A percentile compares a stretch with the other conserved stretches of the same genome.
Conservation (phyloP, 2,888 invertebrate genomes). For the Andrena fulva region DNA sequence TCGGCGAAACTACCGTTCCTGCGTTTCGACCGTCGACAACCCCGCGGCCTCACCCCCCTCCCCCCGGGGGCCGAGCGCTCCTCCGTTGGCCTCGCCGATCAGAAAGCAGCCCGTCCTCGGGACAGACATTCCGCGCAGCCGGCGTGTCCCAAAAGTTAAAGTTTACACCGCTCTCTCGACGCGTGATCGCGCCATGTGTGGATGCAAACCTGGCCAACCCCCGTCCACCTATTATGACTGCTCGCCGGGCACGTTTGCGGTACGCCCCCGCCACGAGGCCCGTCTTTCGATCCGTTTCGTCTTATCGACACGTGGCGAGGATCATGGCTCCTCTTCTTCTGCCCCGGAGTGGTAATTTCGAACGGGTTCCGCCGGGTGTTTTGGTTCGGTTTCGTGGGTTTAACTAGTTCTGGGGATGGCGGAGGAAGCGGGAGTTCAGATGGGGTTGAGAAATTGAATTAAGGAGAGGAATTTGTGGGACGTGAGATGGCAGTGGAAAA, state of each 20-base stretch:
- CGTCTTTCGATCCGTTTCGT: conserved; percentile 49
- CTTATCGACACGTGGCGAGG: conserved; percentile 63
- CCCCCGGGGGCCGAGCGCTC: conserved; percentile 11
- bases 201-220: conserved; percentile 70
- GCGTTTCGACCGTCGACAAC: conserved; percentile 12
- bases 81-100: conserved; percentile 59
- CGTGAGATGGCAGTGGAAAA: not conserved
- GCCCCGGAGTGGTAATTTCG: conserved; percentile 1
- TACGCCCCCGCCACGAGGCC: conserved; percentile 43
- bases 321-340: conserved; percentile 1
- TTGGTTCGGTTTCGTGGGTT: not conserved
- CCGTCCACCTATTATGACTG: conserved; percentile 76
- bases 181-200: conserved; percentile 81
- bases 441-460: not conserved
- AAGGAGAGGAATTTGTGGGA: not conserved
- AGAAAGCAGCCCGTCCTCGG: conserved; percentile 69
- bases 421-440: not conserved
- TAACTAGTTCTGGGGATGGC: not conserved
- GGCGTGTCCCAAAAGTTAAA: conserved; percentile 82
- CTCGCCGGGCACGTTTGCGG: conserved; percentile 78
- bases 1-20: conserved; percentile 48
- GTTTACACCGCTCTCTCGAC: conserved; percentile 78
- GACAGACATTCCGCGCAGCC: conserved; percentile 83
- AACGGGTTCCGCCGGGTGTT: not conserved
- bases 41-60: conserved; percentile 41